These are phyloP conservation scores for Siderastrea radians DNA, from an alignment of 92 coral and sea anemone genomes.

Conservation along the genomic window DNA sequence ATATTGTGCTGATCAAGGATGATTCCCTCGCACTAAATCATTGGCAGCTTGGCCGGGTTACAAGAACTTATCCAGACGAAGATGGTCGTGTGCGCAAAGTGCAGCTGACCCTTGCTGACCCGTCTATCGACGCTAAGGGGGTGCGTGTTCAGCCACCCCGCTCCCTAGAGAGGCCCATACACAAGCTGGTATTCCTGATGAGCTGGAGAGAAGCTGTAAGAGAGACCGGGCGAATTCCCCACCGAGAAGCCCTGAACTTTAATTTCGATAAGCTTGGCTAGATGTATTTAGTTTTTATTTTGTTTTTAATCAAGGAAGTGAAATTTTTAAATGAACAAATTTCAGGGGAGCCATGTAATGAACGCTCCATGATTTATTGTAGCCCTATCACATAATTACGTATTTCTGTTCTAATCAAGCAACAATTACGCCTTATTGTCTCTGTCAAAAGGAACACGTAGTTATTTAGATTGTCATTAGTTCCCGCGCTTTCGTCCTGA, in stretches of 20 bases:
- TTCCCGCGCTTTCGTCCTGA: too few species aligned
- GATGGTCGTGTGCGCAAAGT: background rate
- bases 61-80: too few species aligned
- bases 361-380: too few species aligned
- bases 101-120: background rate
- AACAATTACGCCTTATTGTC: too few species aligned
- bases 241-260: background rate
- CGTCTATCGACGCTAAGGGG: background rate
- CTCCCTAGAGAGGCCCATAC: background rate
- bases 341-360: background rate
- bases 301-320: background rate
- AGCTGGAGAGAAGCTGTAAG: background rate
- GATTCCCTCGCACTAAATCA: too few species aligned
- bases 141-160: background rate
- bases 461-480: too few species aligned
- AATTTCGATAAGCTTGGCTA: background rate
- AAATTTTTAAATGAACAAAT: background rate
- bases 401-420: too few species aligned
- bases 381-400: too few species aligned
- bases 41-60: too few species aligned
- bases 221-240: background rate
- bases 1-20: too few species aligned
- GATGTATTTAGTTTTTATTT: background rate
- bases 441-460: too few species aligned
- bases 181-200: slow-evolving; percentile 9